phyloP scores from a whole-genome alignment of 1,140 invertebrate genomes.

The Hyles euphorbiae region DNA sequence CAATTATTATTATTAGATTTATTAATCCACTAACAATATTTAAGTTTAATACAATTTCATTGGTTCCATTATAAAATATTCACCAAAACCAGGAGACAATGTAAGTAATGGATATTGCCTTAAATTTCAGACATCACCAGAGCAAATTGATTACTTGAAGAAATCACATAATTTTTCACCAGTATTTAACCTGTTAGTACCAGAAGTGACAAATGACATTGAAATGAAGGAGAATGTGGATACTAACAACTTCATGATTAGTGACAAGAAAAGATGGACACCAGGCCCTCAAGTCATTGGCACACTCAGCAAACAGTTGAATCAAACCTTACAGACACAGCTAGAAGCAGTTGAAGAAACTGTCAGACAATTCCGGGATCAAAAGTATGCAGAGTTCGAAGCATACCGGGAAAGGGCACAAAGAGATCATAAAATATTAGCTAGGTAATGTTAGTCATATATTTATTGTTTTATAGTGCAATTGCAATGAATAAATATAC shows the following conservation, averaged over 20 bases:
- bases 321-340: slow-evolving; percentile 55
- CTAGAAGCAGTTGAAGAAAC: slow-evolving; percentile 65
- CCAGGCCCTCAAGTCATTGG: slow-evolving; percentile 48
- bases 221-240: slow-evolving; percentile 70
- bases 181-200: slow-evolving; percentile 65
- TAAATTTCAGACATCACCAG: slow-evolving; percentile 55
- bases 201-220: slow-evolving; percentile 55
- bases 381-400: slow-evolving; percentile 71
- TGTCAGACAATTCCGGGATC: slow-evolving; percentile 67
- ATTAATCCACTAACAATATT: not conserved
- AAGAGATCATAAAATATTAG: slow-evolving; percentile 69
- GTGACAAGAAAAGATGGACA: slow-evolving; percentile 40
- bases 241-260: slow-evolving; percentile 51
- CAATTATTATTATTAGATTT: not conserved
- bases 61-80: not conserved
- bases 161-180: slow-evolving; percentile 63
- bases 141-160: slow-evolving; percentile 55
- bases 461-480: not conserved
- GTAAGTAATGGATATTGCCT: too few species aligned
- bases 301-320: slow-evolving; percentile 59
- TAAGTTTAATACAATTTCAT: not conserved
- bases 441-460: slow-evolving; percentile 42
- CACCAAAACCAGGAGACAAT: not conserved
- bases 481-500: not conserved
- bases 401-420: slow-evolving; percentile 68